Evolutionary conservation across 1,140 invertebrate species (phyloP), one percentile per base, ranked within the genome.

Genomic region (Radopholus similis): DNA sequence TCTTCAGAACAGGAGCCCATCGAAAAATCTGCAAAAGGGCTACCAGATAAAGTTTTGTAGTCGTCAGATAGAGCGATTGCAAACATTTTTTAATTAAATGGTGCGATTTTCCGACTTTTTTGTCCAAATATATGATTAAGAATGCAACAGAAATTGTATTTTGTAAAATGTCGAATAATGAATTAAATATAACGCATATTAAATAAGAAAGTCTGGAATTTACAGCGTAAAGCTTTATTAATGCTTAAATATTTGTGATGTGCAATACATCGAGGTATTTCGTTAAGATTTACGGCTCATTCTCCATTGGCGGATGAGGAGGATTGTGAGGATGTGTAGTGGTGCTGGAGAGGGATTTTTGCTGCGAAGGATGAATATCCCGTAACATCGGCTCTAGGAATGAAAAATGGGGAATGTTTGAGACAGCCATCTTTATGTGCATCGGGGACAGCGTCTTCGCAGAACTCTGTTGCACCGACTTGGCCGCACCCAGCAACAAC

Each of bases 371-470:
- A n/a, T 57, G 42, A 40, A 80, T 56, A 37, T 77, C 74, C 21
- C 65, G 44, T 37, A 75, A 32, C 11, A 80, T 37, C 4, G 62
- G 38, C 56, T 77, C 76, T 18, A 77, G 62, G 38, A 77, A 77
- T 15, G 65, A 6, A 44, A 77, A 80, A 34, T 77, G 71, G 15
- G 69, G 76, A 58, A 54, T 75, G 18, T 42, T 51, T 9, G 62
- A 44, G 30, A 77, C 62, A 8, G 77, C 76, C 37, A 68, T 53
- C 26, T 71, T 77, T 79, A 81, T 81, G 47, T 81, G 79, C 34
- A 64, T 34, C 23, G 79, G 79, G 5, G 76, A 70, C 0, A 81
- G 57, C 11, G 79, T 81, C 26, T 72, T 63, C 5, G 77, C 58
- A 28, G 57, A 58, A 9, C 75, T 66, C 34, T 40, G 47, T 40